These are phyloP conservation scores for Psammodynastes pulverulentus DNA, from an alignment of 2,113 vertebrate genomes.

Conservation along the genomic window DNA sequence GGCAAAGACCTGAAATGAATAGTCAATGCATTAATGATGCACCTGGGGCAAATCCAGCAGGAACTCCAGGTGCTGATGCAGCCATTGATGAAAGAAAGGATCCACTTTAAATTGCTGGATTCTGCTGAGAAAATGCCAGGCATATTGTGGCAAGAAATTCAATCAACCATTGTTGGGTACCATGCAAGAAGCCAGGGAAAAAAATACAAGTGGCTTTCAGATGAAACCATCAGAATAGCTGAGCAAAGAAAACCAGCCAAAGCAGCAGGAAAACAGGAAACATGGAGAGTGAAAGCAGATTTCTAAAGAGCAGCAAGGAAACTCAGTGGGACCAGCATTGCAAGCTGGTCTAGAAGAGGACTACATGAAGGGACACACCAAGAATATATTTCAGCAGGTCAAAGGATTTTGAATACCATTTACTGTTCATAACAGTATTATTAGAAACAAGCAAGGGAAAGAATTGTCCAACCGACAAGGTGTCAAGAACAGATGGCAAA, in stretches of 20 bases:
- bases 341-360: background rate
- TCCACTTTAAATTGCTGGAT: background rate
- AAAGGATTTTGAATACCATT: background rate
- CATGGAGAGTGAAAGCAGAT: background rate
- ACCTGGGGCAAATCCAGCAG: background rate
- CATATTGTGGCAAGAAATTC: background rate
- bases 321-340: background rate
- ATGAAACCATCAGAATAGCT: background rate
- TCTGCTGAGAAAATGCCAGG: background rate
- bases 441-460: background rate
- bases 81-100: background rate
- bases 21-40: background rate
- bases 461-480: background rate
- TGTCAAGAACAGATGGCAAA: background rate
- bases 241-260: background rate
- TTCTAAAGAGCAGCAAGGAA: background rate
- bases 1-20: background rate
- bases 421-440: background rate
- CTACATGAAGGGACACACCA: background rate
- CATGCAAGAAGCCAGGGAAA: background rate
- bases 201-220: background rate
- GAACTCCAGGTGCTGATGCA: background rate
- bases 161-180: background rate
- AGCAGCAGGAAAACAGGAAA: background rate
- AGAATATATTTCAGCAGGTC: background rate